phyloP scores from a whole-genome alignment of 2,888 invertebrate species.

The Epinotia bilunana region DNA sequence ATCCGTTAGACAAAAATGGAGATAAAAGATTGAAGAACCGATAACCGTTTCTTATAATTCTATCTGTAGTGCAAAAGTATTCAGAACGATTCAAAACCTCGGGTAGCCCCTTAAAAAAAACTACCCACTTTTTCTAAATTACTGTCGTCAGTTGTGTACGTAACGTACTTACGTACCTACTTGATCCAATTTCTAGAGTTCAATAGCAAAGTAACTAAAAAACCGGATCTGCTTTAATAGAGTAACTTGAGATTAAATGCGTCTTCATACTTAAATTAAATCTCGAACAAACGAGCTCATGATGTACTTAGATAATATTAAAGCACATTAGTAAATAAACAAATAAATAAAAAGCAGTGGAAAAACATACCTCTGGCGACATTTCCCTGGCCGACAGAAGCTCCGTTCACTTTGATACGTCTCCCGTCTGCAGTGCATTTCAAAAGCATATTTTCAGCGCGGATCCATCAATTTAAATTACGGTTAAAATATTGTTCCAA shows the following conservation, averaged over 20 bases:
- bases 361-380: slow-evolving; percentile 78
- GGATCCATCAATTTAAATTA: slow-evolving; percentile 66
- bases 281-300: background rate
- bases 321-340: slow-evolving; percentile 10
- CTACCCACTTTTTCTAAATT: background rate
- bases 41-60: no score
- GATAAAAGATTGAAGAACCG: no score
- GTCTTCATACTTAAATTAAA: background rate
- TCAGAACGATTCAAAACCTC: no score
- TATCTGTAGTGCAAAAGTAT: no score
- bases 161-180: background rate
- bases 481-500: slow-evolving; percentile 59
- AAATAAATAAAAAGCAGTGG: slow-evolving; percentile 2
- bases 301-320: background rate
- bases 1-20: no score
- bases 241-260: background rate
- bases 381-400: slow-evolving; percentile 72
- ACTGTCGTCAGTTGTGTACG: background rate
- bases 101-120: no score
- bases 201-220: background rate
- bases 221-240: background rate
- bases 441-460: slow-evolving; percentile 76
- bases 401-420: slow-evolving; percentile 80
- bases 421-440: slow-evolving; percentile 82
- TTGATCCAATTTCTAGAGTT: background rate